phyloP scores from a whole-genome alignment of 2,113 vertebrate genomes.

The Aspiorhynchus laticeps region DNA sequence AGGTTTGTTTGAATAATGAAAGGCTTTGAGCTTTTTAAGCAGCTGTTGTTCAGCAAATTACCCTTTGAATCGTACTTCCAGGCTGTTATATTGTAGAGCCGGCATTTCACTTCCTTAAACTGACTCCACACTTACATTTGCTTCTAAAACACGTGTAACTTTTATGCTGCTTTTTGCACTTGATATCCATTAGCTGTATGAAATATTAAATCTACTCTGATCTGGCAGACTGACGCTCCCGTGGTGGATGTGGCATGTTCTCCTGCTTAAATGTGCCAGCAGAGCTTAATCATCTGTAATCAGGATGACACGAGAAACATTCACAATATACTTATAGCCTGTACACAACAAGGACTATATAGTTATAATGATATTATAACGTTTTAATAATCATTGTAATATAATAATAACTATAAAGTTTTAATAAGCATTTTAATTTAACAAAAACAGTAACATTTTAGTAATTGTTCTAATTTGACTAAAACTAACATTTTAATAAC shows the following conservation, averaged over 20 bases:
- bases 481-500: not conserved
- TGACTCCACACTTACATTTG: no score
- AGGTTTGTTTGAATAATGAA: slow-evolving; percentile 8
- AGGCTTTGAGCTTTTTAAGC: not conserved
- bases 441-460: not conserved
- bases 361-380: not conserved
- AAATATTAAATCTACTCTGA: slow-evolving; percentile 66
- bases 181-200: slow-evolving; percentile 60
- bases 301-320: not conserved
- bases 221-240: not conserved
- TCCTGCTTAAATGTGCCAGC: not conserved
- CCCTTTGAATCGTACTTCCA: not conserved
- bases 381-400: not conserved
- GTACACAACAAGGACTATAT: no score
- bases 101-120: not conserved
- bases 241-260: slow-evolving; percentile 50
- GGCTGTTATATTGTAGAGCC: not conserved
- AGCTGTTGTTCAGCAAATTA: not conserved
- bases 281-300: not conserved
- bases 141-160: not conserved
- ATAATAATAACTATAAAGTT: not conserved
- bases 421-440: not conserved
- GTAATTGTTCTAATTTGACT: not conserved
- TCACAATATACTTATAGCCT: no score
- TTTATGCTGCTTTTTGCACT: slow-evolving; percentile 12